Evolutionary conservation across 2,113 vertebrate genomes (phyloP), one percentile per base, ranked within the genome.

Genomic region (Amblyornis subalaris): DNA sequence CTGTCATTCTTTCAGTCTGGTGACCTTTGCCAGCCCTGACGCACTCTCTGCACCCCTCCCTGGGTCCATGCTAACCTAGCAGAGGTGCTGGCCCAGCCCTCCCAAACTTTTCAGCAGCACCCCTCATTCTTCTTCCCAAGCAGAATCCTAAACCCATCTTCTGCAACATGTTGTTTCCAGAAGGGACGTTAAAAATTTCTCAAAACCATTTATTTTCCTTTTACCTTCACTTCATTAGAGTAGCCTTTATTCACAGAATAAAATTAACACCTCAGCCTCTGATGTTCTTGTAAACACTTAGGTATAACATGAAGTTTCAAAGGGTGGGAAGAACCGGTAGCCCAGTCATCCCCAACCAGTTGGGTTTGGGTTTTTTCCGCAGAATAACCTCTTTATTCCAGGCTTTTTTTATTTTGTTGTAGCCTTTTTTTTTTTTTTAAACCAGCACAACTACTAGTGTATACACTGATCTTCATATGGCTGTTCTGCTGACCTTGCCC

Each of bases 1-100:
- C 35, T 77, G 33, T 21, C 62, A 40, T 88, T 51, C 53, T 12
- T 62, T 85, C 11, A 58, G 35, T 45, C 47, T 50, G 15, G 18
- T 76, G 72, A 38, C n/a, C 33, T 47, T 47, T 8, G 3, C 9
- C 53, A 57, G 28, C 61, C 36, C 48, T 0, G 0, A 1, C 17
- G 25, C 10, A 2, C 38, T 50, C 24, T 20, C 16, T 3, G 1
- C 66, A 36, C 24, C 31, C 16, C 7, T 54, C n/a, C 35, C 33
- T 2, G 14, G 13, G 31, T n/a, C n/a, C 0, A 0, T 3, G 5
- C 51, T 83, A 57, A 25, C 42, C 20, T 6, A 55, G 45, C 50
- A 20, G 36, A 44, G 66, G 36, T 26, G 28, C 62, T 54, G 36
- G 33, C 66, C 42, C 23, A 21, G 64, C 60, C n/a, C 24, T 80